A percentile compares a stretch with the other conserved stretches of the same genome.
phyloP scores from a whole-genome alignment of 2,113 vertebrate genomes.

The Felis chaus region DNA sequence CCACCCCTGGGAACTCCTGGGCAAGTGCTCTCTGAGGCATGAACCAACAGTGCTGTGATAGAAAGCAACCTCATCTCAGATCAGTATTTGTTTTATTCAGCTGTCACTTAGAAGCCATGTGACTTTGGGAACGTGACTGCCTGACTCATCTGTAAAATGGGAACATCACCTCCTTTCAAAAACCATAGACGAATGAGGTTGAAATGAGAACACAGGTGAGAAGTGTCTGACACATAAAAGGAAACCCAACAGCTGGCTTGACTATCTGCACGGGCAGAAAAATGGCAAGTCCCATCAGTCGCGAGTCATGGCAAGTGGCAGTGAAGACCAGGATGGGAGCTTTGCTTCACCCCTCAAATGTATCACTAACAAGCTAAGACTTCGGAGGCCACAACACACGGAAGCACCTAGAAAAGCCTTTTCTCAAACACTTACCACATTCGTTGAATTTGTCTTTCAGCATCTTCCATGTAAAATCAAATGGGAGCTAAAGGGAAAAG shows the following conservation, averaged over 20 bases:
- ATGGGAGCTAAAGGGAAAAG: conserved; percentile 90
- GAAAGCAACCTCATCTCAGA: background rate
- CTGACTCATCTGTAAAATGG: background rate
- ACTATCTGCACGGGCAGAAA: background rate
- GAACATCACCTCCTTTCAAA: background rate
- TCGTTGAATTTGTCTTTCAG: conserved; percentile 98
- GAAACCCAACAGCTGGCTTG: background rate
- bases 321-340: background rate
- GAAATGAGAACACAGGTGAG: background rate
- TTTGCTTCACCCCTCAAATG: background rate
- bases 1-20: background rate
- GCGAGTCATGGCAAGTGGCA: background rate
- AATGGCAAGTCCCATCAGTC: conserved; percentile 1
- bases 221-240: conserved; percentile 16
- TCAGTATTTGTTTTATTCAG: background rate
- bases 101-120: background rate
- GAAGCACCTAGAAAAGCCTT: background rate
- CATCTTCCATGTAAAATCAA: conserved; percentile 99
- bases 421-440: conserved; percentile 89
- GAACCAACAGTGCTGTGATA: background rate
- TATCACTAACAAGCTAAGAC: background rate
- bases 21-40: background rate
- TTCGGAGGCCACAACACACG: background rate
- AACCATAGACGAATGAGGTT: background rate
- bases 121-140: background rate